Evolutionary conservation across 2,888 invertebrate species (phyloP).

Genomic region (Tetheella fluctuosa): DNA sequence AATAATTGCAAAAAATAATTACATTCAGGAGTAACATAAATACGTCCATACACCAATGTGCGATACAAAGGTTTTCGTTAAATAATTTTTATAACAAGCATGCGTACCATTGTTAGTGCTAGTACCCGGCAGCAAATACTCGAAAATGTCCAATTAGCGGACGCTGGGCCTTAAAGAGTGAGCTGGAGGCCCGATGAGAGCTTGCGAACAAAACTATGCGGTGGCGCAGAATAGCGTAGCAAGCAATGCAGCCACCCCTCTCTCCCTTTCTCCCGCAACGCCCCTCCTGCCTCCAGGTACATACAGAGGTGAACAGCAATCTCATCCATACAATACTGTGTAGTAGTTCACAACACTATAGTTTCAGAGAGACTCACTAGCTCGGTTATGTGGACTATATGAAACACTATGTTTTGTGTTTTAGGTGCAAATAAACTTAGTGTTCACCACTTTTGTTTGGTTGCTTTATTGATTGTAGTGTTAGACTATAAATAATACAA

Average conservation of each 20-base stretch:
- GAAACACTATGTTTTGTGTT: conserved; percentile 8
- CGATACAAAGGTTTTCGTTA: conserved; percentile 30
- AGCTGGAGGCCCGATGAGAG: conserved; percentile 67
- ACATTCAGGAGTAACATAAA: not conserved
- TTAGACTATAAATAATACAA: not conserved
- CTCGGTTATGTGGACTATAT: conserved; percentile 29
- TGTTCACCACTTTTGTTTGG: not conserved
- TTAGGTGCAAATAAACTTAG: conserved; percentile 1
- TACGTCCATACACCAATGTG: conserved; percentile 16
- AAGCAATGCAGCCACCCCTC: conserved; percentile 55
- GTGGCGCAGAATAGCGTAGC: conserved; percentile 66
- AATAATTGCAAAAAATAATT: not conserved
- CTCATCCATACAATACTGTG: conserved; percentile 64
- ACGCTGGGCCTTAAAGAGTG: conserved; percentile 64
- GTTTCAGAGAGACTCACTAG: conserved; percentile 52
- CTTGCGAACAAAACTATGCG: conserved; percentile 78
- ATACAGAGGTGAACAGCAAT: conserved; percentile 67
- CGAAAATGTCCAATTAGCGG: conserved; percentile 69
- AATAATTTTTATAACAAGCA: conserved; percentile 35
- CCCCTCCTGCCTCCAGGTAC: conserved; percentile 51
- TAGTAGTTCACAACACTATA: conserved; percentile 53
- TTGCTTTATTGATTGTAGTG: not conserved
- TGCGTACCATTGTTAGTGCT: conserved; percentile 47
- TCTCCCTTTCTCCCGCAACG: conserved; percentile 30
- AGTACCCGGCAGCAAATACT: conserved; percentile 52